Conservation (phyloP, 2,888 invertebrate species). For the Thyatira batis region DNA sequence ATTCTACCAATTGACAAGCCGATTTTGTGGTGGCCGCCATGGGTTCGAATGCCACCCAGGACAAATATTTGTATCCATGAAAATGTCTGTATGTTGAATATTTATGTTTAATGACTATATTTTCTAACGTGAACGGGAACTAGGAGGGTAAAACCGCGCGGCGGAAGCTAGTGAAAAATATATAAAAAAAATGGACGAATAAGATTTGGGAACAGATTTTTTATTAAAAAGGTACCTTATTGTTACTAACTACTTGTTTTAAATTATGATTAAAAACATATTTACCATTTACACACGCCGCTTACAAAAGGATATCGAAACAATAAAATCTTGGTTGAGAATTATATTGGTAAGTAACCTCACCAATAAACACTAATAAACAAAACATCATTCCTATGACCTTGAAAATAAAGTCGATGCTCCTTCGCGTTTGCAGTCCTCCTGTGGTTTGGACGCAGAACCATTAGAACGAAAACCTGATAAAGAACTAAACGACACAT, state of each 20-base stretch:
- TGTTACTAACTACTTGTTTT: neutral
- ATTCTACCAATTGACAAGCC: neutral
- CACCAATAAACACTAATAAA: neutral
- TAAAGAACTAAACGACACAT: constrained; percentile 68
- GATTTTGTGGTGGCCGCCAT: neutral
- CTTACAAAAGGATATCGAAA: constrained; percentile 51
- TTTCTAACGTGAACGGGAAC: too few relatives aligned
- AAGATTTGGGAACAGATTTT: too few relatives aligned
- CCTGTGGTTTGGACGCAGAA: constrained; percentile 71
- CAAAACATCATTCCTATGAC: too few relatives aligned
- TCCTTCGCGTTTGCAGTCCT: constrained; percentile 59
- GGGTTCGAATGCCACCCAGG: too few relatives aligned
- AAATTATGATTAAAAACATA: neutral
- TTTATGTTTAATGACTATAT: too few relatives aligned
- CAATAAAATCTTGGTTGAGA: constrained; percentile 50
- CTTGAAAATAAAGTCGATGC: too few relatives aligned
- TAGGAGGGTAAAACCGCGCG: too few relatives aligned
- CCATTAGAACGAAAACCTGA: constrained; percentile 63
- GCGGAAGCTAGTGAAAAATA: too few relatives aligned
- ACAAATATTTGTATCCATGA: neutral
- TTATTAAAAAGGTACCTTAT: neutral
- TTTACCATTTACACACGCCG: constrained; percentile 45
- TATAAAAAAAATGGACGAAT: too few relatives aligned
- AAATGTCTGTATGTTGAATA: too few relatives aligned
- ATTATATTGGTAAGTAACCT: constrained; percentile 55